Conservation (phyloP, 2,888 invertebrate genomes). For the Crepidodera aurea region DNA sequence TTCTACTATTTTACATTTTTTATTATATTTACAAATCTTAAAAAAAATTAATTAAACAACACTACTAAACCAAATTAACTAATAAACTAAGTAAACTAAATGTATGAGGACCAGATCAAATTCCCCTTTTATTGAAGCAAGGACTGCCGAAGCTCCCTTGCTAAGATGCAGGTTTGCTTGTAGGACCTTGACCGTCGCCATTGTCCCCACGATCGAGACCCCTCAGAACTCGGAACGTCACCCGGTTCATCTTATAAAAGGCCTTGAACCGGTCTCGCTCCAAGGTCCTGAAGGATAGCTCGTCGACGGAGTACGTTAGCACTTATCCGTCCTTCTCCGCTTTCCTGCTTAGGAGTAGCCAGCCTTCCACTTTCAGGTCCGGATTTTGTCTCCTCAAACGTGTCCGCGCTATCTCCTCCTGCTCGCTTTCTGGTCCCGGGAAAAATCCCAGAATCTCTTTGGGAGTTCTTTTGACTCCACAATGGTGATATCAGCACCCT, state of each 20-base stretch:
- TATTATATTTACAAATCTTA: no score
- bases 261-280: constrained; percentile 10
- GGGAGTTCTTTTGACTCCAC: no score
- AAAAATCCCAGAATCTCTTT: not conserved
- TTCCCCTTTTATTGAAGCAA: no score
- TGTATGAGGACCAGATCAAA: constrained; percentile 7
- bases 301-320: constrained; percentile 13
- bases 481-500: no score
- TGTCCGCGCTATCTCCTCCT: not conserved
- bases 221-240: not conserved
- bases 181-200: constrained; percentile 5
- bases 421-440: not conserved
- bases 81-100: no score
- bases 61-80: no score
- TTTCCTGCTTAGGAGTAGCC: constrained; percentile 13
- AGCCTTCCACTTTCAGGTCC: constrained; percentile 5
- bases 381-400: not conserved
- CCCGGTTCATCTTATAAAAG: not conserved
- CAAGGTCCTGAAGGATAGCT: constrained; percentile 8
- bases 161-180: constrained; percentile 16
- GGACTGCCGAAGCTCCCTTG: not conserved
- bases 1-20: no score
- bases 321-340: not conserved
- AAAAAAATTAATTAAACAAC: no score
- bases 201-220: not conserved